A percentile compares a stretch with the other conserved stretches of the same genome.
phyloP scores from a whole-genome alignment of 2,888 invertebrate species.

The Lasioglossum lativentre region DNA sequence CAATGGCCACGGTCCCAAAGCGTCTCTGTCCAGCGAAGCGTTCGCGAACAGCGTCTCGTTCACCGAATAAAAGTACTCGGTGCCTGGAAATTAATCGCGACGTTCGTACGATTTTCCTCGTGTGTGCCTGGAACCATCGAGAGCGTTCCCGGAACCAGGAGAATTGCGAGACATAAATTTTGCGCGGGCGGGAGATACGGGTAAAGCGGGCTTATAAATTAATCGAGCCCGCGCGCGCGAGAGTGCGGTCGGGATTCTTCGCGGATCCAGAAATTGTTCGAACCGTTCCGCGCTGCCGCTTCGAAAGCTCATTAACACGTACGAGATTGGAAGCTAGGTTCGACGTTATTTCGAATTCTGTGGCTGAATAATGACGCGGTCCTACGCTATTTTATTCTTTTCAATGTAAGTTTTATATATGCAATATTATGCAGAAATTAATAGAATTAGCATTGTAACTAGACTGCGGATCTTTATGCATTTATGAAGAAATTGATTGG shows the following conservation, averaged over 20 bases:
- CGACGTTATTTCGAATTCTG: background rate
- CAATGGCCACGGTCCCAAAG: slow-evolving; percentile 76
- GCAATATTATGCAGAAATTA: too few species aligned
- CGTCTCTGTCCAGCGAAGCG: slow-evolving; percentile 85
- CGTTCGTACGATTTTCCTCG: slow-evolving; percentile 1
- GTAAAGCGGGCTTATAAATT: slow-evolving; percentile 12
- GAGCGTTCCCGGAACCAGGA: background rate
- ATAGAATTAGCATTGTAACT: too few species aligned
- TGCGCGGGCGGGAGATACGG: background rate
- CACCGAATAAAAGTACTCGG: slow-evolving; percentile 82
- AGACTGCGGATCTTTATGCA: too few species aligned
- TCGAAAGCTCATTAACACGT: slow-evolving; percentile 7
- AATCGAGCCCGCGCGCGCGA: background rate
- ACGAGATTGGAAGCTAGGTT: background rate
- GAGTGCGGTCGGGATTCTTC: background rate
- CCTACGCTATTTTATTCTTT: background rate
- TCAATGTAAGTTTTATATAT: too few species aligned
- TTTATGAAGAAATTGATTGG: too few species aligned
- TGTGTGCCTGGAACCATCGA: background rate
- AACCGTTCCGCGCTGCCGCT: background rate
- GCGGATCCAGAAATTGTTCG: background rate
- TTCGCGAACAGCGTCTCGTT: slow-evolving; percentile 84
- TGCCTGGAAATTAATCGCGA: slow-evolving; percentile 70
- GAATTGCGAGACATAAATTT: background rate
- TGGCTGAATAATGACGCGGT: background rate